Percentiles rank a stretch among this genome's conserved stretches.
Conservation (phyloP, 2,797 vertebrate species). For the Borostomias antarcticus region DNA sequence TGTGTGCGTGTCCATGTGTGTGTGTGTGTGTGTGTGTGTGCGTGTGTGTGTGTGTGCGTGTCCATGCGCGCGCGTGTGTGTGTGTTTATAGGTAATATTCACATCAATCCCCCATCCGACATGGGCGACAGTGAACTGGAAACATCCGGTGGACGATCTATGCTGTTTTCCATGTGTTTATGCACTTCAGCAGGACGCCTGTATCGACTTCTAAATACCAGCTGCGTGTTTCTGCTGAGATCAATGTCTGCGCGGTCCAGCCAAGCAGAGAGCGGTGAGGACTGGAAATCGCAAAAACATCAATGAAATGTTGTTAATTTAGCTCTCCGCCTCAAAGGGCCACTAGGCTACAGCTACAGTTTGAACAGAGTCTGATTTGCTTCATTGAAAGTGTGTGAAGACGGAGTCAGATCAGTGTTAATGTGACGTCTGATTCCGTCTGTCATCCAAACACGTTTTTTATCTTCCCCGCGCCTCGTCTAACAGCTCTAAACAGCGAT, state of each 20-base stretch:
- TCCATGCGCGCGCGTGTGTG: conserved; percentile 5
- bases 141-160: conserved; percentile 16
- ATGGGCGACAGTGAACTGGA: conserved; percentile 5
- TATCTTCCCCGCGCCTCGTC: background rate
- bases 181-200: conserved; percentile 1
- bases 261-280: background rate
- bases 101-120: background rate
- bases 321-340: no score
- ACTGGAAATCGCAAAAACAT: background rate
- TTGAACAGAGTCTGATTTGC: no score
- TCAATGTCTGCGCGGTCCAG: background rate
- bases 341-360: no score
- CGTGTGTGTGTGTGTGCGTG: conserved; percentile 23
- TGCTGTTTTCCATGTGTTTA: conserved; percentile 16
- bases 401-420: background rate
- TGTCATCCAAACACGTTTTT: background rate
- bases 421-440: background rate
- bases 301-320: no score
- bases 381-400: no score
- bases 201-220: conserved; percentile 6
- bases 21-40: conserved; percentile 35
- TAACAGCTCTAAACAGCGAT: conserved; percentile 19
- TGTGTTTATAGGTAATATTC: background rate
- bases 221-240: background rate
- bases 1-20: conserved; percentile 37